A percentile compares a stretch with the other conserved stretches of the same genome.
phyloP scores from a whole-genome alignment of 2,888 invertebrate species.

The Nasonovia ribisnigri region DNA sequence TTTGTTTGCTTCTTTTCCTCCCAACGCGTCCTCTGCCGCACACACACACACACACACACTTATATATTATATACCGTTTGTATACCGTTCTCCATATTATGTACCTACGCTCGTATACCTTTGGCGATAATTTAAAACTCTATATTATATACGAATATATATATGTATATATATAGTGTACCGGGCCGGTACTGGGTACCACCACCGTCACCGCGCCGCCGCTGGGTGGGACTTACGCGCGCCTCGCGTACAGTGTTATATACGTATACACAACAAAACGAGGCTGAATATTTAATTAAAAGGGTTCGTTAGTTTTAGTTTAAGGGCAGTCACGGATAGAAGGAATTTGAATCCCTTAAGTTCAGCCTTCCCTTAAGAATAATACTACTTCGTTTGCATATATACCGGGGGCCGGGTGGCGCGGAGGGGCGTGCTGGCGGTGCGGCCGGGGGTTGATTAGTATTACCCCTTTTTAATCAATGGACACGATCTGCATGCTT shows the following conservation, averaged over 20 bases:
- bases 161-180: neutral
- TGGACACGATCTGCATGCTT: conserved; percentile 65
- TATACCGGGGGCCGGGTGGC: conserved; percentile 36
- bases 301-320: conserved; percentile 65
- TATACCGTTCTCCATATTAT: neutral
- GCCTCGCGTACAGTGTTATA: neutral
- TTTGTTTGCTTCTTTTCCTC: conserved; percentile 33
- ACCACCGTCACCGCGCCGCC: neutral
- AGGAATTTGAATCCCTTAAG: conserved; percentile 65
- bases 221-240: conserved; percentile 44
- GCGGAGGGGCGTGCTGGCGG: neutral
- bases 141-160: neutral
- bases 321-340: conserved; percentile 65
- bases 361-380: conserved; percentile 65
- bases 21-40: neutral
- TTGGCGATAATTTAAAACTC: conserved; percentile 62
- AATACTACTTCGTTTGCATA: conserved; percentile 65
- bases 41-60: neutral
- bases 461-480: conserved; percentile 65
- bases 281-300: conserved; percentile 65
- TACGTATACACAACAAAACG: conserved; percentile 57
- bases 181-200: conserved; percentile 3
- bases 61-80: neutral
- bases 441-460: conserved; percentile 58
- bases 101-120: neutral